Conservation (phyloP, 2,888 invertebrate genomes). For the Acanthosepion pharaonis region DNA sequence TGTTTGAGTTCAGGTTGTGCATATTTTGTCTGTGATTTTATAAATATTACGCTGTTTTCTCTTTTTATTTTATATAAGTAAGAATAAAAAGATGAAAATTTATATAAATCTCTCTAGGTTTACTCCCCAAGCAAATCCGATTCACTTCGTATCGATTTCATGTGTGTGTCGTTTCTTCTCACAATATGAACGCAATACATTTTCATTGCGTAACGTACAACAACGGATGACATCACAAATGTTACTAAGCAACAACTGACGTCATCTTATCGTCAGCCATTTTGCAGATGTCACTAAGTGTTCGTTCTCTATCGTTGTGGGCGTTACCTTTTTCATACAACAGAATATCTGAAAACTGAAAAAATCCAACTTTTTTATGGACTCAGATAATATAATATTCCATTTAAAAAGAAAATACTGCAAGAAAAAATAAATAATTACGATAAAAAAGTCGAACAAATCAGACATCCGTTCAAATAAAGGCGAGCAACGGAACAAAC, state of each 20-base stretch:
- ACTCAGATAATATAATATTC: slow-evolving; percentile 13
- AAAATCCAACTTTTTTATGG: neutral
- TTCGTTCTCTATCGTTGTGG: neutral
- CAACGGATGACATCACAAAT: neutral
- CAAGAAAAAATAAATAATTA: neutral
- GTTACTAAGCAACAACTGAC: neutral
- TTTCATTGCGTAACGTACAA: neutral
- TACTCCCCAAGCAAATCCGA: no score
- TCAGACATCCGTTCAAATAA: neutral
- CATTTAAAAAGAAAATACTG: neutral
- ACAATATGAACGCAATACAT: neutral
- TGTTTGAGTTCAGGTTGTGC: no score
- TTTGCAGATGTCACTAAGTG: neutral
- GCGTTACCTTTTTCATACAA: neutral
- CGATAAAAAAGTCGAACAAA: neutral
- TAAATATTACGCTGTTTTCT: no score
- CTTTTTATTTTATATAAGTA: no score
- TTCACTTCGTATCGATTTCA: no score
- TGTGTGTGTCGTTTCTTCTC: neutral
- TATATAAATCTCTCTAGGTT: no score
- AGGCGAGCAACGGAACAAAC: neutral
- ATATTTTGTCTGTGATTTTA: no score
- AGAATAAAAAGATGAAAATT: no score
- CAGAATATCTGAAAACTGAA: neutral
- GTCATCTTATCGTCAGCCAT: neutral